Percentiles rank a stretch among this genome's conserved stretches.
These are phyloP conservation scores for Morone chrysops DNA, from an alignment of 2,113 vertebrate genomes.

Conservation along the genomic window DNA sequence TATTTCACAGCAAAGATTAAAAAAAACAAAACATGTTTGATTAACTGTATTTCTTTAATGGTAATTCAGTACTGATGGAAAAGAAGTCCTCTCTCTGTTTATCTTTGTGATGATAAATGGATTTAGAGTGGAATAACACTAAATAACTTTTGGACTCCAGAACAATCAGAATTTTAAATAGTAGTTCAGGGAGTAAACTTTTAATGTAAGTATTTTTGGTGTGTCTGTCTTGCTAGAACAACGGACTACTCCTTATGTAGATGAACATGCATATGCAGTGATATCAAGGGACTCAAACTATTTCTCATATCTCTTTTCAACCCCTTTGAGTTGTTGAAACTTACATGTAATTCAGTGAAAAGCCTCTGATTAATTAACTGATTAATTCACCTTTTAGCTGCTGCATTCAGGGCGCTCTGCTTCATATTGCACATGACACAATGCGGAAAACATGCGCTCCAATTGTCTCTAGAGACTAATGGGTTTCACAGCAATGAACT, in stretches of 20 bases:
- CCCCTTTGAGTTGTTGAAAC: conserved; percentile 14
- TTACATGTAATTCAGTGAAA: conserved; percentile 31
- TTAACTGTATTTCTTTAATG: not conserved
- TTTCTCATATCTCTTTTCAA: conserved; percentile 1
- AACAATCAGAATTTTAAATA: not conserved
- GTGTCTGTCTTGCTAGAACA: not conserved
- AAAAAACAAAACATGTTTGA: not conserved
- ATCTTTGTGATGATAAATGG: not conserved
- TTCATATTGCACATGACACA: conserved; percentile 15
- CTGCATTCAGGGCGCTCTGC: conserved; percentile 15
- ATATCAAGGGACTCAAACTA: conserved; percentile 10
- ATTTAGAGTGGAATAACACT: conserved; percentile 2
- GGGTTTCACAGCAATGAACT: conserved; percentile 39
- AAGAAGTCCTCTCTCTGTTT: not conserved
- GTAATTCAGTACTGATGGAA: not conserved
- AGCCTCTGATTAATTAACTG: conserved; percentile 65
- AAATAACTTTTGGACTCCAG: not conserved
- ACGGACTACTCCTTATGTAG: not conserved
- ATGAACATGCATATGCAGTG: conserved; percentile 32
- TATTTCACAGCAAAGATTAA: not conserved
- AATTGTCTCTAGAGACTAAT: conserved; percentile 61
- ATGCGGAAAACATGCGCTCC: conserved; percentile 9
- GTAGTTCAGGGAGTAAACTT: conserved; percentile 10
- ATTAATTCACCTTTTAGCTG: conserved; percentile 56
- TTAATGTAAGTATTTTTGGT: conserved; percentile 2